These are phyloP conservation scores for Phalacrocorax aristotelis DNA, from an alignment of 2,113 vertebrate genomes.

Conservation along the genomic window DNA sequence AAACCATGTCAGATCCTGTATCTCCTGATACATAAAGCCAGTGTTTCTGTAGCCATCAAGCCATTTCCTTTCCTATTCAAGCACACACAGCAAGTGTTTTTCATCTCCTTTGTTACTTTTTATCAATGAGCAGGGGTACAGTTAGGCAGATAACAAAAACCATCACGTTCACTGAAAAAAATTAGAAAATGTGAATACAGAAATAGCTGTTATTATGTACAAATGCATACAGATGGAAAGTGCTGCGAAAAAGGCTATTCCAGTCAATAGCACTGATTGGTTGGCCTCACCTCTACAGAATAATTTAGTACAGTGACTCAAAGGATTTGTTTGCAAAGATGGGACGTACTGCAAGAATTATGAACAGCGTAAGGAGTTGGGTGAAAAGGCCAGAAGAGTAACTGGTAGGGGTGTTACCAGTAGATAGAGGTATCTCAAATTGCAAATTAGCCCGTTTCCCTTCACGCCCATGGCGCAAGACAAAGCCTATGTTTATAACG, in stretches of 20 bases:
- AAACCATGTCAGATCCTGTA: not conserved
- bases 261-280: not conserved
- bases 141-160: not conserved
- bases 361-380: not conserved
- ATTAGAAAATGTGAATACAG: not conserved
- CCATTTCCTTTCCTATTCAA: not conserved
- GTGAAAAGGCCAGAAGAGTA: not conserved
- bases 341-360: not conserved
- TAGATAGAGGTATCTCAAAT: not conserved
- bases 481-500: not conserved
- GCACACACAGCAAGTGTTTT: not conserved
- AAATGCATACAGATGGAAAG: not conserved
- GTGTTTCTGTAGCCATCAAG: not conserved
- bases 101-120: not conserved
- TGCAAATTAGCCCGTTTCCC: not conserved
- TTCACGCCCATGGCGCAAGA: not conserved
- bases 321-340: not conserved
- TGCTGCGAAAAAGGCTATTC: not conserved
- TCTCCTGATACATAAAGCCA: not conserved
- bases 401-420: not conserved
- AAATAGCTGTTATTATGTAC: not conserved
- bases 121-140: not conserved
- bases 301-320: not conserved
- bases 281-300: not conserved
- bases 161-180: not conserved